Evolutionary conservation across 2,888 invertebrate genomes (phyloP).

Genomic region (Amblyteles armatorius): DNA sequence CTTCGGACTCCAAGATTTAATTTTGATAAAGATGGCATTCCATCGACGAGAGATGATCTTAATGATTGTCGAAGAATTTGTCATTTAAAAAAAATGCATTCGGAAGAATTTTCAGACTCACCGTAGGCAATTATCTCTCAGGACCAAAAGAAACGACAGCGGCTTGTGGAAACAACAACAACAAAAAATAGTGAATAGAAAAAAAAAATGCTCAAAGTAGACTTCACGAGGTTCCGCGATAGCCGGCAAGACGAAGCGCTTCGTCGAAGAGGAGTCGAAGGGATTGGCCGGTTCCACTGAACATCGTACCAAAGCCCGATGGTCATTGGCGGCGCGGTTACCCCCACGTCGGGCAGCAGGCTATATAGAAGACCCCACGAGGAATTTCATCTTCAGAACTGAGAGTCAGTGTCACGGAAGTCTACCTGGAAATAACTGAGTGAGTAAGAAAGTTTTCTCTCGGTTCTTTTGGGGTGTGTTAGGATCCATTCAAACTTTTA

Average conservation of each 20-base stretch:
- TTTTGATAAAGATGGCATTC: not conserved
- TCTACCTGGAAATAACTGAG: slow-evolving; percentile 77
- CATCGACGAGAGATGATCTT: not conserved
- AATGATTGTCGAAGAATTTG: not conserved
- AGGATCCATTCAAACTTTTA: not conserved
- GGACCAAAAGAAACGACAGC: not conserved
- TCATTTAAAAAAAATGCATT: not conserved
- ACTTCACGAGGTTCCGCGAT: slow-evolving; percentile 43
- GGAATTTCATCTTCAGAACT: slow-evolving; percentile 84
- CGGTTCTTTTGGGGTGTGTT: slow-evolving; percentile 6
- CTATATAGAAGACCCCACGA: slow-evolving; percentile 84
- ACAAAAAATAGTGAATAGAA: not conserved
- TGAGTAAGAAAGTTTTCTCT: slow-evolving; percentile 76
- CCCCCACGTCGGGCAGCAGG: slow-evolving; percentile 79
- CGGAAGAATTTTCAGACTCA: not conserved
- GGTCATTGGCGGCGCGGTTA: slow-evolving; percentile 80
- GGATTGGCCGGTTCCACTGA: slow-evolving; percentile 80
- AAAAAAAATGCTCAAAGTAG: slow-evolving; percentile 54
- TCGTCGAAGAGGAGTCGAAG: slow-evolving; percentile 39
- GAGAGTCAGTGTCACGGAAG: slow-evolving; percentile 83
- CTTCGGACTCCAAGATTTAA: not conserved
- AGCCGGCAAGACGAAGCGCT: slow-evolving; percentile 6
- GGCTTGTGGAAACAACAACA: not conserved
- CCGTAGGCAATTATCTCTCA: not conserved
- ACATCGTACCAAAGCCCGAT: slow-evolving; percentile 79